Conservation (phyloP, 1,140 invertebrate genomes). For the Chrysomallon squamiferum region DNA sequence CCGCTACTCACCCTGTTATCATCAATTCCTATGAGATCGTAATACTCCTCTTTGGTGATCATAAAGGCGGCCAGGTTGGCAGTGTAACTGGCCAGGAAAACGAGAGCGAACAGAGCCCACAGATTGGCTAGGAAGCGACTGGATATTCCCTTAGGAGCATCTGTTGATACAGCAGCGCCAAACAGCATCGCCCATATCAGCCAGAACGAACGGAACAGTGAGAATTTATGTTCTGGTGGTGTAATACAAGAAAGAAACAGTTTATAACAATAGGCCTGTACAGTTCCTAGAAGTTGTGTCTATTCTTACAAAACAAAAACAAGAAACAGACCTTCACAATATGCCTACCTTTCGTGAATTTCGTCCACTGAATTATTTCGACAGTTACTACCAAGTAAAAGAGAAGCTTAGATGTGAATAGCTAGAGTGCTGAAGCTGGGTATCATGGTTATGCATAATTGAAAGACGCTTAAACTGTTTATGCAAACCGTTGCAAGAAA, state of each 20-base stretch:
- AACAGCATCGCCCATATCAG: conserved; percentile 98
- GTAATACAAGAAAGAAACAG: background rate
- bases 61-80: conserved; percentile 88
- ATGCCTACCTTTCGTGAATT: no score
- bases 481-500: no score
- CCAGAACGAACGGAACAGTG: conserved; percentile 97
- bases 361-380: no score
- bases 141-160: conserved; percentile 92
- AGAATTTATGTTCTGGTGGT: conserved; percentile 78
- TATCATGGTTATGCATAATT: no score
- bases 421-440: no score
- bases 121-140: conserved; percentile 94
- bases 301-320: no score
- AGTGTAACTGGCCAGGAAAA: conserved; percentile 67
- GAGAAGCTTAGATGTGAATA: no score
- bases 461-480: no score
- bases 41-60: conserved; percentile 97
- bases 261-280: background rate
- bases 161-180: conserved; percentile 94
- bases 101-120: conserved; percentile 93
- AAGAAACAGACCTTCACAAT: no score
- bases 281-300: no score
- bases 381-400: no score
- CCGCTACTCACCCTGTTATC: conserved; percentile 75
- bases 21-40: conserved; percentile 90